phyloP scores from a whole-genome alignment of 2,797 vertebrate genomes.

The Rhodeus uyekii region DNA sequence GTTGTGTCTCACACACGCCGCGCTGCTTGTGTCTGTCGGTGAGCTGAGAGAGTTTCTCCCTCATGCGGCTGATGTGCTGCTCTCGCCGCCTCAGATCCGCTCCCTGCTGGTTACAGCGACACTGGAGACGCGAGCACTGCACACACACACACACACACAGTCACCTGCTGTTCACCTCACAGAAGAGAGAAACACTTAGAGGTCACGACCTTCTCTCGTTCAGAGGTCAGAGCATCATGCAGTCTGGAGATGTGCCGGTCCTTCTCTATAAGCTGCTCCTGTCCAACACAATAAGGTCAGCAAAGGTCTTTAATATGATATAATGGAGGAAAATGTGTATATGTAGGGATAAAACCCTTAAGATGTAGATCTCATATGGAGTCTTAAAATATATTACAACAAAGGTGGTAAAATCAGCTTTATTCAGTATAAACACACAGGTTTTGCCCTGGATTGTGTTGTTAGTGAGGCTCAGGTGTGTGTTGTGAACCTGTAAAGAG shows the following conservation, averaged over 20 bases:
- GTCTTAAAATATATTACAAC: not conserved
- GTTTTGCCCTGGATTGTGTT: not conserved
- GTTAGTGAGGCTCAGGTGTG: not conserved
- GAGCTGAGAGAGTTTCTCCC: slow-evolving; percentile 69
- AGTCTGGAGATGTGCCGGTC: slow-evolving; percentile 69
- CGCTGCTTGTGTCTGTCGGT: slow-evolving; percentile 62
- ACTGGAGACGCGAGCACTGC: slow-evolving; percentile 63
- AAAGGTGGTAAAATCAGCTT: not conserved
- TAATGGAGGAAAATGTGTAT: not conserved
- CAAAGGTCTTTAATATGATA: no score
- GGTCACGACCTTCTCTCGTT: slow-evolving; percentile 70
- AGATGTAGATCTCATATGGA: not conserved
- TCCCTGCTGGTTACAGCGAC: slow-evolving; percentile 68
- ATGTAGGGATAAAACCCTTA: not conserved
- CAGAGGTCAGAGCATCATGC: slow-evolving; percentile 68
- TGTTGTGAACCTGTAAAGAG: slow-evolving; percentile 60
- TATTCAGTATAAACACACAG: no score
- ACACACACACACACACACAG: not conserved
- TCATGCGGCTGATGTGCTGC: slow-evolving; percentile 67
- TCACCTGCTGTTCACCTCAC: no score
- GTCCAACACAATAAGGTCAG: not conserved
- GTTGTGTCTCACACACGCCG: slow-evolving; percentile 68
- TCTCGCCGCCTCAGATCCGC: slow-evolving; percentile 70
- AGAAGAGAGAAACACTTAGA: no score
- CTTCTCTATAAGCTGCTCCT: slow-evolving; percentile 70